These are phyloP conservation scores for Drosophila melanocephala DNA, from an alignment of 2,888 invertebrate species.

Conservation along the genomic window DNA sequence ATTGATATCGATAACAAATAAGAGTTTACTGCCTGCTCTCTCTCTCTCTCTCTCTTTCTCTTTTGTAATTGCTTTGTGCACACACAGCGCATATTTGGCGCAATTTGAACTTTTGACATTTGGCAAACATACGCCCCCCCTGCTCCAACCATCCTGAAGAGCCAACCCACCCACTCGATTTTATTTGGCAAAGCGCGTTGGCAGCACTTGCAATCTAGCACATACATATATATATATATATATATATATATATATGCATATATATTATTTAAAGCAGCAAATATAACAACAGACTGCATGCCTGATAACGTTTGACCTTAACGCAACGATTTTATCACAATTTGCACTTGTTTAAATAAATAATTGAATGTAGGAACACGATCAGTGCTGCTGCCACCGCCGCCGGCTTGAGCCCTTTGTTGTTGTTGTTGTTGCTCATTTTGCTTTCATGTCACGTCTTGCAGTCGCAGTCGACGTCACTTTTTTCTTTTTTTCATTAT, in stretches of 20 bases:
- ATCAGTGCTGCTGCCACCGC: constrained; percentile 43
- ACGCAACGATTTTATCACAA: constrained; percentile 37
- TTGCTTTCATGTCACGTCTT: constrained; percentile 78
- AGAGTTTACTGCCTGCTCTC: not conserved
- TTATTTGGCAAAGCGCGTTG: constrained; percentile 53
- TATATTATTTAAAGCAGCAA: constrained; percentile 22
- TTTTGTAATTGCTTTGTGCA: constrained; percentile 33
- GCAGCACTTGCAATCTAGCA: constrained; percentile 41
- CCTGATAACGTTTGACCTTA: constrained; percentile 42
- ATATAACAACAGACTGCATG: constrained; percentile 14
- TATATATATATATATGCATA: not conserved
- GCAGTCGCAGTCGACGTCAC: constrained; percentile 55
- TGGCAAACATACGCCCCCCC: constrained; percentile 50
- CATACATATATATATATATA: not conserved
- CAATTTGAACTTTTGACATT: constrained; percentile 62
- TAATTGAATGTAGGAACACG: constrained; percentile 21
- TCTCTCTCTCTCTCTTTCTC: not conserved
- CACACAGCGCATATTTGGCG: constrained; percentile 54
- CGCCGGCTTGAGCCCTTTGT: constrained; percentile 57
- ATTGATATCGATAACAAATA: constrained; percentile 57
- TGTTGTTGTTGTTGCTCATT: constrained; percentile 45
- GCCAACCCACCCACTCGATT: constrained; percentile 10
- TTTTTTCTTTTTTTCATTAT: constrained; percentile 32
- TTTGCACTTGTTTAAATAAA: constrained; percentile 45
- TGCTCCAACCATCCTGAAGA: not conserved